Base-by-base conservation (phyloP, 2,113 vertebrate genomes). In the Lepus timidus region DNA sequence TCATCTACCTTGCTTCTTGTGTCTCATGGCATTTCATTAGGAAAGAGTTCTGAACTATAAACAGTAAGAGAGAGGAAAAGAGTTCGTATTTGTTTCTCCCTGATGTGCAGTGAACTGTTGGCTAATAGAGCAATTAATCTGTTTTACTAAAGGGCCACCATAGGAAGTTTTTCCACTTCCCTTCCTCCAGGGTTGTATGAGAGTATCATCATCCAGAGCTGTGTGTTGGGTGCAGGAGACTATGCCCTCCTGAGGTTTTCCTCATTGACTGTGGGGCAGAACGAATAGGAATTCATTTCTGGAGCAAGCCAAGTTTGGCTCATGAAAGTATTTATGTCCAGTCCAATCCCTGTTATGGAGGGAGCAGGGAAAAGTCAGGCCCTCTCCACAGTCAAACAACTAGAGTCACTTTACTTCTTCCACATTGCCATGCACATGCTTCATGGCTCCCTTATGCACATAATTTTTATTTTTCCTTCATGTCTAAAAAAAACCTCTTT, bases 1-100 rank as follows among this genome's bases (percentile, higher is more conserved):
- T 97, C 91, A 97, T 98, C 95, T 98, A 98, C 97, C 98, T 98
- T 97, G 95, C 91, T 98, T 97, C 96, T 89, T 87, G 62, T 71
- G 93, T 97, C 96, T 97, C 44, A 4, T 65, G 94, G 85, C 93
- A 97, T 97, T 98, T 98, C 96, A 97, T 81, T 88, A 94, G 86
- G 87, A 96, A 97, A 90, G 71, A 65, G 85, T 97, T 97, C 96
- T 95, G 67, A 97, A 88, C 95, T 96, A 97, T 94, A 96, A 98
- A 96, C 61, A 84, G n/a, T 44, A 97, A 88, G 86, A 79, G 19
- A 62, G 31, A 97, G 84, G 95, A 97, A 97, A 55, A 92, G 74
- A 33, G 65, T 95, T 86, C 70, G 11, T 88, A 97, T 84, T 97
- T 92, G 97, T 84, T 97, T 98, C 95, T 94, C 97, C 97, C 96